Evolutionary conservation across 1,140 invertebrate genomes (phyloP), one percentile per base, ranked within the genome.

Genomic region (Drosophila equinoxialis): DNA sequence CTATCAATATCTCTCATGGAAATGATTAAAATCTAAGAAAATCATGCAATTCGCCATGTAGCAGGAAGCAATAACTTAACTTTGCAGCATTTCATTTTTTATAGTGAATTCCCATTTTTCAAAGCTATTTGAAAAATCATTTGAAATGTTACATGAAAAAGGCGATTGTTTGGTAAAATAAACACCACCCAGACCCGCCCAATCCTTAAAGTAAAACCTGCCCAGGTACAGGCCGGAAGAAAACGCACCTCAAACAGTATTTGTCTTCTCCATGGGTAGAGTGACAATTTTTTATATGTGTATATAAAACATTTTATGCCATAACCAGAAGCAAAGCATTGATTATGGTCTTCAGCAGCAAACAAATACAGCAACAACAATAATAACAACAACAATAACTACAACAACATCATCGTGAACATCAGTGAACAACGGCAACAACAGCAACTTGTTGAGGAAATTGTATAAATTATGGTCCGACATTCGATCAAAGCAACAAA

Each of bases 401-500:
- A 17, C 17, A 39, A 39, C 30, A 54, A 79, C 76, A 73, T 26
- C 23, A 4, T 26, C 23, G 23, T 26, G 23, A 26, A 26, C 23
- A 26, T 26, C 23, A 26, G 23, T 26, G 23, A 26, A 4, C 23
- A 26, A 11, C 37, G 10, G 10, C 37, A 39, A 10, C 37, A 54
- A 79, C 76, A 73, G 70, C 73, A 54, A 79, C 84, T 87, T 65
- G 83, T 89, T 51, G 89, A 83, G 83, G 84, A 87, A 87, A 89
- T 87, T 64, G 79, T 58, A 48, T 72, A 68, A 89, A 73, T 83
- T 83, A 89, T 89, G 69, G 71, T 20, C 45, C 42, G 54, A 35
- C 51, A 45, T 67, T 67, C 41, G 68, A 69, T 84, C 62, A 65
- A 37, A n/a, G 42, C 45, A 51, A 20, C 4, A 48, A 48, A 48